phyloP scores from a whole-genome alignment of 2,888 invertebrate genomes.

The Caenorhabditis auriculariae region DNA sequence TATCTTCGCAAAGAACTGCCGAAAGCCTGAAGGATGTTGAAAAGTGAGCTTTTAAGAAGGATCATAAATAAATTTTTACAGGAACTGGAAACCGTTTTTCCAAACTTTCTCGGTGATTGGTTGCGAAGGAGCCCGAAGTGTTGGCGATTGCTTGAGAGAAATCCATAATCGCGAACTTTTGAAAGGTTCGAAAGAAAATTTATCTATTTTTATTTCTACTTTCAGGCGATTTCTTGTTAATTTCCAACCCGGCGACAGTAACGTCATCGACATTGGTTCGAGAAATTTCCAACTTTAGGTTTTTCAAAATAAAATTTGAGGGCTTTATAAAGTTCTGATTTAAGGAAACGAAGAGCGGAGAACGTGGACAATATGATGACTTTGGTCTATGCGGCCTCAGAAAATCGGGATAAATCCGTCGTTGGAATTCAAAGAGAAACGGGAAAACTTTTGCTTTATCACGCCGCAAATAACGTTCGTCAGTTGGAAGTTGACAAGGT shows the following conservation, averaged over 20 bases:
- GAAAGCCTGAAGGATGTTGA: constrained; percentile 14
- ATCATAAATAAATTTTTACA: constrained; percentile 3
- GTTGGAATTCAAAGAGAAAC: constrained; percentile 35
- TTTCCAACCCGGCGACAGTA: constrained; percentile 46
- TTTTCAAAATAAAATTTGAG: too few species aligned
- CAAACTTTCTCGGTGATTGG: constrained; percentile 12
- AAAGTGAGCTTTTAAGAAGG: constrained; percentile 4
- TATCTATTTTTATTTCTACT: constrained; percentile 1
- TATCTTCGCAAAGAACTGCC: constrained; percentile 18
- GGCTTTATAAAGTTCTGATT: too few species aligned
- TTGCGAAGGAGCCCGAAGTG: constrained; percentile 27
- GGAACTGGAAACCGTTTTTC: constrained; percentile 26
- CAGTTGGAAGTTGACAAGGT: constrained; percentile 34
- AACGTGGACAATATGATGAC: constrained; percentile 52
- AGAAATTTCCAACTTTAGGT: constrained; percentile 42
- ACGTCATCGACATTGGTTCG: constrained; percentile 30
- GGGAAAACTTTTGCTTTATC: constrained; percentile 37
- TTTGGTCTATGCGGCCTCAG: constrained; percentile 30
- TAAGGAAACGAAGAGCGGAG: constrained; percentile 31
- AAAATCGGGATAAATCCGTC: constrained; percentile 16
- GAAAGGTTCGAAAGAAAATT: constrained; percentile 4
- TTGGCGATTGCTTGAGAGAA: constrained; percentile 54
- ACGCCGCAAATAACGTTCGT: constrained; percentile 18
- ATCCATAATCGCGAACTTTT: constrained; percentile 40
- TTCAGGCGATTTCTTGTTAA: constrained; percentile 48